These are phyloP conservation scores for Poeciliopsis turrubarensis DNA, from an alignment of 2,113 vertebrate genomes.

Conservation along the genomic window DNA sequence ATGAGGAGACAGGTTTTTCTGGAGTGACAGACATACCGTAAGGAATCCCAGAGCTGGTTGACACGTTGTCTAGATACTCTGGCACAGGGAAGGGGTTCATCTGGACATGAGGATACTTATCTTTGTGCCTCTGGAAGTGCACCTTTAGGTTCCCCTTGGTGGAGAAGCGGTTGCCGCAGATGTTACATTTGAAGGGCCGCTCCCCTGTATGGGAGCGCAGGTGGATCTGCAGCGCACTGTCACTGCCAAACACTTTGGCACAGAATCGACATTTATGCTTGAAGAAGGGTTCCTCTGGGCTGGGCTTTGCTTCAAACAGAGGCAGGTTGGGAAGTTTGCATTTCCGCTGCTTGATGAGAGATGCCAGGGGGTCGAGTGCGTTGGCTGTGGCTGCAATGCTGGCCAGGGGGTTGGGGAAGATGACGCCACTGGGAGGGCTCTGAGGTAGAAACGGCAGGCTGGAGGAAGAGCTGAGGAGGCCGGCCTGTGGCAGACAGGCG, in stretches of 20 bases:
- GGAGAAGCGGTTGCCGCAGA: constrained; percentile 98
- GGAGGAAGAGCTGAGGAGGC: constrained; percentile 83
- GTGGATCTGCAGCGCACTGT: constrained; percentile 98
- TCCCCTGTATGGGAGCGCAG: constrained; percentile 97
- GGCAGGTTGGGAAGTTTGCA: constrained; percentile 90
- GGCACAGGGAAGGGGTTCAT: constrained; percentile 99
- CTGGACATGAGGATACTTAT: constrained; percentile 97
- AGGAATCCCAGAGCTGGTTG: constrained; percentile 95
- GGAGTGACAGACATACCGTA: constrained; percentile 96
- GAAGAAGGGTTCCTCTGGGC: constrained; percentile 95
- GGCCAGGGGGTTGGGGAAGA: constrained; percentile 95
- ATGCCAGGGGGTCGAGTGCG: constrained; percentile 90
- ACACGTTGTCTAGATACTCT: constrained; percentile 97
- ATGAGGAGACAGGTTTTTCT: constrained; percentile 90
- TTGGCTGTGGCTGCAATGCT: constrained; percentile 95
- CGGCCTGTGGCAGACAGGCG: constrained; percentile 81
- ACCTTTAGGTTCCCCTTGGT: constrained; percentile 99
- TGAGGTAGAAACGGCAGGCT: constrained; percentile 95
- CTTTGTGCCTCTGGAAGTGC: constrained; percentile 98
- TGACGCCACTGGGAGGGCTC: constrained; percentile 90
- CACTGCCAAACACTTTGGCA: constrained; percentile 99
- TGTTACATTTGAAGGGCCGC: constrained; percentile 98
- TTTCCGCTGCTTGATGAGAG: constrained; percentile 94
- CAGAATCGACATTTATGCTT: constrained; percentile 99
- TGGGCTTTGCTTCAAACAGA: constrained; percentile 91